These are phyloP conservation scores for Passer montanus DNA, from an alignment of 2,113 vertebrate genomes.

Conservation along the genomic window DNA sequence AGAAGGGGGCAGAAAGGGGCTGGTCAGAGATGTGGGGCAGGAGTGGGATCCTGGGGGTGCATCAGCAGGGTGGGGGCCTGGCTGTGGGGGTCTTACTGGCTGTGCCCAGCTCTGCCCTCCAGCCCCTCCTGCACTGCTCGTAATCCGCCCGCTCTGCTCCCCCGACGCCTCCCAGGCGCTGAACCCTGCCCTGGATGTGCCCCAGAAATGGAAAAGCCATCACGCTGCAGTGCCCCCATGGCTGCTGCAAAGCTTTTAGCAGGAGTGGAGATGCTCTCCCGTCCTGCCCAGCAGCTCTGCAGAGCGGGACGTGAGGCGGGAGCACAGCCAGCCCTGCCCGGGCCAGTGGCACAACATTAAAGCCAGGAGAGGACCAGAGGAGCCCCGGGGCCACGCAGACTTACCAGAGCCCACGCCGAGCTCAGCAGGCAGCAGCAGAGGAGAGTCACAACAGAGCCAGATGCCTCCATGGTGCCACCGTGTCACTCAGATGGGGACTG, in stretches of 20 bases:
- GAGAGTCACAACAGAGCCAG: not conserved
- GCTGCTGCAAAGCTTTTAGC: not conserved
- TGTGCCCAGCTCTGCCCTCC: not conserved
- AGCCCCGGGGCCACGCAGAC: not conserved
- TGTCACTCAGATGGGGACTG: not conserved
- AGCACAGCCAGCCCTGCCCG: accelerated
- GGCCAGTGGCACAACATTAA: not conserved
- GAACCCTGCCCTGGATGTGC: not conserved
- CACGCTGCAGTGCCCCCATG: accelerated
- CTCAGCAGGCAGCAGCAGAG: conserved; percentile 49
- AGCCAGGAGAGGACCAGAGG: not conserved
- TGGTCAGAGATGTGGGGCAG: not conserved
- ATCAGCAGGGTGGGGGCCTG: not conserved
- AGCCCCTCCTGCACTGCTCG: accelerated
- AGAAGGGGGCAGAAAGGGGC: too few species aligned
- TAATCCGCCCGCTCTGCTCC: accelerated
- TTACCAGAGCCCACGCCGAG: conserved; percentile 42
- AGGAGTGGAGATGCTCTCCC: not conserved
- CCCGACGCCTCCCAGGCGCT: accelerated
- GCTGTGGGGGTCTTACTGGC: not conserved
- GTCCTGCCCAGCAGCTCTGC: not conserved
- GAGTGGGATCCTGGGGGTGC: not conserved
- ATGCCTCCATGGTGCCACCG: not conserved
- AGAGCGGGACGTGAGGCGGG: accelerated
- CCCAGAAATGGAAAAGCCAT: not conserved